Percentiles rank a stretch among this genome's conserved stretches.
These are phyloP conservation scores for Thymelicus acteon DNA, from an alignment of 2,888 invertebrate genomes.

Conservation along the genomic window DNA sequence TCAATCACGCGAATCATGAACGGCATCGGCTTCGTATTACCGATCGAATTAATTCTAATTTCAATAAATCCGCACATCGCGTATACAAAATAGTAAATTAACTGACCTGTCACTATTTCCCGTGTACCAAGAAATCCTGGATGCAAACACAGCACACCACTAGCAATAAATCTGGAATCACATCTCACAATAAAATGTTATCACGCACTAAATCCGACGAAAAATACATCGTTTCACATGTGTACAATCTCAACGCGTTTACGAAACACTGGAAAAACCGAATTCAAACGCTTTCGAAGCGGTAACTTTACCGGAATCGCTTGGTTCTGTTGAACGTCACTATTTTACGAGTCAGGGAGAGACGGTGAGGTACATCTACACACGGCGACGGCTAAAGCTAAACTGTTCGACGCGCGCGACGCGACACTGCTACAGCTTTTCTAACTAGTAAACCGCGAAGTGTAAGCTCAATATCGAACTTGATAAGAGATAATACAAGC, in stretches of 20 bases:
- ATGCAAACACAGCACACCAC: slow-evolving; percentile 23
- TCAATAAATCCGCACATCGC: slow-evolving; percentile 1
- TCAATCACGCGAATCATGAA: background rate
- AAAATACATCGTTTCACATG: slow-evolving; percentile 22
- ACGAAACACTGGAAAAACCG: slow-evolving; percentile 23
- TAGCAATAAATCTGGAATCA: slow-evolving; percentile 25
- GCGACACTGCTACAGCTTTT: background rate
- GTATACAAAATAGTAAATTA: slow-evolving; percentile 9
- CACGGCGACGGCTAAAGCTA: slow-evolving; percentile 10
- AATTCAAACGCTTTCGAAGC: slow-evolving; percentile 19
- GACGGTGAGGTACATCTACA: background rate
- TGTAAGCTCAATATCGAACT: slow-evolving; percentile 24
- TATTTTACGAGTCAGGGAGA: slow-evolving; percentile 21
- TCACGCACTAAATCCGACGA: slow-evolving; percentile 27
- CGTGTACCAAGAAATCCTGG: slow-evolving; percentile 28
- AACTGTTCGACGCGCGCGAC: slow-evolving; percentile 19
- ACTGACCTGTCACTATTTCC: slow-evolving; percentile 31
- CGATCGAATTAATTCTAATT: background rate
- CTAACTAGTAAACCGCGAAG: background rate
- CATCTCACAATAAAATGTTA: slow-evolving; percentile 29
- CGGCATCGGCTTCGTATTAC: background rate
- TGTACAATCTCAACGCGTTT: slow-evolving; percentile 21
- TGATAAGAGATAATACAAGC: slow-evolving; percentile 14
- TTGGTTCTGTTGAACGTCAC: slow-evolving; percentile 25
- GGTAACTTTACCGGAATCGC: slow-evolving; percentile 28